Percentiles rank a stretch among this genome's conserved stretches.
Conservation (phyloP, 1,140 invertebrate genomes). For the Neodiprion virginianus region DNA sequence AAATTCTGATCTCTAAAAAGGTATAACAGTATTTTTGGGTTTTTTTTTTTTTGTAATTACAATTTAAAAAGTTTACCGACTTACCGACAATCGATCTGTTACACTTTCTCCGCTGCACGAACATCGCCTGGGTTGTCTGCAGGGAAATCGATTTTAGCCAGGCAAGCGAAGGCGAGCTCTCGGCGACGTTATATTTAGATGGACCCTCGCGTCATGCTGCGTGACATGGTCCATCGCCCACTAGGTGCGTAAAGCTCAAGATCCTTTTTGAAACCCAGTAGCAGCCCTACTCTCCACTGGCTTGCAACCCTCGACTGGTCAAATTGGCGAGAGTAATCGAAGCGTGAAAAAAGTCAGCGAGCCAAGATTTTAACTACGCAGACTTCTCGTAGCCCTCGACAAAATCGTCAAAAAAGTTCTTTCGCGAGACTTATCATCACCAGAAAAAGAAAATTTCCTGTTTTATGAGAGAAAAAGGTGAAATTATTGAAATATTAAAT, state of each 20-base stretch:
- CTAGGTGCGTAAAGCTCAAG: neutral
- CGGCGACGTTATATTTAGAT: slow-evolving; percentile 48
- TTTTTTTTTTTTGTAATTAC: no score
- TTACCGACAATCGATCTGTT: neutral
- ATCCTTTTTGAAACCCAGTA: neutral
- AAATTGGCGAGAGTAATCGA: neutral
- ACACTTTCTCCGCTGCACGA: neutral
- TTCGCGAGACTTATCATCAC: no score
- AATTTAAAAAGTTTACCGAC: neutral
- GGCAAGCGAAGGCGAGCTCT: slow-evolving; percentile 36
- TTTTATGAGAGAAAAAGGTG: no score
- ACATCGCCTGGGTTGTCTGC: neutral
- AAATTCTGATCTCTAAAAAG: no score
- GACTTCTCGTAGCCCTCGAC: neutral
- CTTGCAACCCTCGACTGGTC: neutral
- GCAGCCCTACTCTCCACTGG: neutral
- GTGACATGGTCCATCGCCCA: neutral
- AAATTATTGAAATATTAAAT: no score
- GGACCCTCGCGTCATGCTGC: slow-evolving; percentile 33
- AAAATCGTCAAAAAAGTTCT: no score
- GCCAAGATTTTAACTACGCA: neutral
- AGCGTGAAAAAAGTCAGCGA: neutral
- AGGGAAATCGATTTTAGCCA: slow-evolving; percentile 43
- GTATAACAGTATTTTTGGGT: no score
- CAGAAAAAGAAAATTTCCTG: no score